A percentile compares a stretch with the other conserved stretches of the same genome.
phyloP scores from a whole-genome alignment of 2,113 vertebrate genomes.

The Misgurnus anguillicaudatus region DNA sequence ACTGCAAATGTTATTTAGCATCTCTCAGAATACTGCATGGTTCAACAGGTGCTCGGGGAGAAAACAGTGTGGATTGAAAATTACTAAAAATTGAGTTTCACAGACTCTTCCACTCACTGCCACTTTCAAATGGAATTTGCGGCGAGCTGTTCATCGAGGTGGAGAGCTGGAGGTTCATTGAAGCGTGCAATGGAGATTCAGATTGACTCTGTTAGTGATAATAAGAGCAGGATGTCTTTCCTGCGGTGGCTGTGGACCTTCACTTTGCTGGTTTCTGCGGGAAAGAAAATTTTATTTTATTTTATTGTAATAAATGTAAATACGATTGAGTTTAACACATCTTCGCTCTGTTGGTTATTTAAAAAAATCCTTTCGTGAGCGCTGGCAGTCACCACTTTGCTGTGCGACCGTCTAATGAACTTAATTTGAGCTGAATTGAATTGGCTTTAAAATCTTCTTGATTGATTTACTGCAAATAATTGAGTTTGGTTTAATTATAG shows the following conservation, averaged over 20 bases:
- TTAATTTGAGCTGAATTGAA: constrained; percentile 30
- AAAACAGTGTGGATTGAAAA: not conserved
- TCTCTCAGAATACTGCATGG: constrained; percentile 11
- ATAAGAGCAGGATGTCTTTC: not conserved
- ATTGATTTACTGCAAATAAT: not conserved
- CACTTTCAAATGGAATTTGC: not conserved
- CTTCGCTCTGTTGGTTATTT: constrained; percentile 21
- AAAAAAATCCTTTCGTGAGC: constrained; percentile 16
- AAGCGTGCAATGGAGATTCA: constrained; percentile 14
- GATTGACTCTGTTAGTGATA: constrained; percentile 7
- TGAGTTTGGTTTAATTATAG: not conserved
- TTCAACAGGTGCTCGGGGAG: constrained; percentile 24
- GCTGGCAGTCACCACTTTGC: not conserved
- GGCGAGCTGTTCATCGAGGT: not conserved
- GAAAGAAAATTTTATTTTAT: not conserved
- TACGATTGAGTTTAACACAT: constrained; percentile 17
- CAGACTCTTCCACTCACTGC: constrained; percentile 1
- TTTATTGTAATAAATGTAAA: constrained; percentile 16
- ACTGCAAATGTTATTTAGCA: not conserved
- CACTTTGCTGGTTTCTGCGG: not conserved
- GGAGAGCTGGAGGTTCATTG: constrained; percentile 1
- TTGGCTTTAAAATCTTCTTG: constrained; percentile 6
- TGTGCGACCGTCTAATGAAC: not conserved
- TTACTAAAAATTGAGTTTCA: constrained; percentile 8
- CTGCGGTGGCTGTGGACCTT: constrained; percentile 25